Base-by-base conservation (phyloP, 2,113 vertebrate genomes). In the Gobius niger region DNA sequence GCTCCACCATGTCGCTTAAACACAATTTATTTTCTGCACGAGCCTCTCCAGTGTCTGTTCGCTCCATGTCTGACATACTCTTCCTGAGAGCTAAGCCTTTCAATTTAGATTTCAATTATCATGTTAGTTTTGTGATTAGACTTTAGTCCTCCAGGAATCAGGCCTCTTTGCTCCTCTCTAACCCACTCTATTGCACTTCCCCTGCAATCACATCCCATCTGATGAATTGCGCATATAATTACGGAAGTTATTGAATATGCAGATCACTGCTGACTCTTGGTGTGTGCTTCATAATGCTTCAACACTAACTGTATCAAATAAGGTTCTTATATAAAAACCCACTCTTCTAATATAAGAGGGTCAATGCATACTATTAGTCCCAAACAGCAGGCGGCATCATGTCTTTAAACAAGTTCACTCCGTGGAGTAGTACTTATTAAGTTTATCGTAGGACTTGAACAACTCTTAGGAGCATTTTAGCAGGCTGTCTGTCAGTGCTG, bases 121-220 rank as follows among this genome's bases (percentile, higher is more conserved):
- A 92, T 93, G 91, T 93, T 92, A 92, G 92, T 90, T 92, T 92
- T 92, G 89, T 93, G 91, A 93, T 93, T 92, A 92, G 91, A 91
- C 87, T 91, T 90, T 81, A 89, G 90, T 92, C 92, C 92, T 93
- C 86, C 82, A 91, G 91, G 91, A 94, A 91, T 91, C 89, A 92
- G 89, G 87, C 88, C 87, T 83, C 90, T 89, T 87, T 83, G 83
- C 87, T 86, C 85, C 84, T 85, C 89, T 89, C 87, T 83, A 82
- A 85, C 77, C 84, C 85, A 82, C 86, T 89, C 80, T 87, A 77
- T 85, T 85, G 87, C 88, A 90, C 89, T 90, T 92, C 89, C 91
- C 89, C 85, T 90, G 93, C 92, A 93, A 93, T 94, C 93, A 94
- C 90, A 89, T 90, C 88, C 89, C 88, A 92, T 92, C 89, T 93